phyloP scores from a whole-genome alignment of 1,140 invertebrate species.

The Trissolcus basalis region DNA sequence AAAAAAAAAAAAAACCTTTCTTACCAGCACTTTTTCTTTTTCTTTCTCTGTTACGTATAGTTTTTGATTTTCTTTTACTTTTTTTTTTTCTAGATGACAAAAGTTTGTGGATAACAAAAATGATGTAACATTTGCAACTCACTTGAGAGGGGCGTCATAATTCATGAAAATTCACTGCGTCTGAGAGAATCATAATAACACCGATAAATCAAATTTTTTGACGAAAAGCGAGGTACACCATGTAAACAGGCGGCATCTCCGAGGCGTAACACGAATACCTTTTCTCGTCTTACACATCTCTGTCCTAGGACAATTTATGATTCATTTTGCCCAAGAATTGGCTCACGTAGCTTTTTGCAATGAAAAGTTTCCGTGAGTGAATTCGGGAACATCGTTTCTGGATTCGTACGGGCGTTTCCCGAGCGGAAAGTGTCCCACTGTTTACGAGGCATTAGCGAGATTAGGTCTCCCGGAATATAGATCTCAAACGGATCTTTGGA shows the following conservation, averaged over 20 bases:
- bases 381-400: conserved; percentile 37
- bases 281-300: conserved; percentile 37
- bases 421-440: conserved; percentile 44
- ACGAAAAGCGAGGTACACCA: conserved; percentile 16
- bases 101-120: too few relatives aligned
- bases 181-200: conserved; percentile 32
- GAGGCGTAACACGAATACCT: conserved; percentile 38
- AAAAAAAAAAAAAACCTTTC: too few relatives aligned
- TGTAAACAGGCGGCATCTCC: conserved; percentile 46
- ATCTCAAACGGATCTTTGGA: conserved; percentile 52
- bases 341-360: conserved; percentile 50
- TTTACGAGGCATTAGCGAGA: conserved; percentile 68
- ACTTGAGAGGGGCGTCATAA: conserved; percentile 1
- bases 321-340: conserved; percentile 53
- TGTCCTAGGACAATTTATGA: conserved; percentile 39
- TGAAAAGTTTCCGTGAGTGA: conserved; percentile 54
- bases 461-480: conserved; percentile 63
- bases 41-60: too few relatives aligned
- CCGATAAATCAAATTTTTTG: conserved; percentile 43
- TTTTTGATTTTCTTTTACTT: too few relatives aligned
- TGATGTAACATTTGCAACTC: background rate
- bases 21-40: too few relatives aligned
- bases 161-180: conserved; percentile 18
- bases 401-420: conserved; percentile 16
- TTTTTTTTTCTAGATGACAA: too few relatives aligned